Base-by-base conservation (phyloP, 2,797 vertebrate species). In the Spea hammondii region DNA sequence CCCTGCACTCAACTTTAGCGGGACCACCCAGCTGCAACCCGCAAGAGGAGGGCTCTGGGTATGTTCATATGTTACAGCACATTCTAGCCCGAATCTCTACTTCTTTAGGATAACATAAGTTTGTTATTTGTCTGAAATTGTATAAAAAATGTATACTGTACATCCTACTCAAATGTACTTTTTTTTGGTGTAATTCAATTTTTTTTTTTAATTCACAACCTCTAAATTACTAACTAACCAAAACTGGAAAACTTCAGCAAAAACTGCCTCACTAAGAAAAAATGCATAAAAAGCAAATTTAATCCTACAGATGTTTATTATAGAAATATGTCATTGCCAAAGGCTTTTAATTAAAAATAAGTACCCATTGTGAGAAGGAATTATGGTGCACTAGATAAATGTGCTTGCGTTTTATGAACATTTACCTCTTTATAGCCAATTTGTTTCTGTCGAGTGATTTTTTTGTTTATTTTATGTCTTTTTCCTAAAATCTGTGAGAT, bases 311-410 rank as follows among this genome's bases (percentile, higher is more conserved):
- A 79, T 74, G 65, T 79, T 74, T 74, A 79, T 74, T 74, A 79
- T 57, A 69, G 55, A 32, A 74, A 74, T 74, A 8, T 69, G 65
- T 79, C 55, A 53, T 62, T 64, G 78, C 78, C 78, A 62, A 62
- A 73, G 78, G 78, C 62, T 74, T 78, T 74, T 79, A 79, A 79
- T 74, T 74, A 79, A 79, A 79, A 74, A 74, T 74, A 79, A 74
- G 17, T 64, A 74, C 32, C 65, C 57, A 74, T 74, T 64, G 53
- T 69, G 59, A 44, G 47, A 69, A 69, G 46, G 8, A 60, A 64
- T 51, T 74, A 62, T 46, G 32, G 70, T 8, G 66, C 9, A 51
- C 59, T 14, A 46, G 60, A 69, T 48, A 57, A 65, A 72, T 45
- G 65, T 65, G 60, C 60, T 48, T 62, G 47, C 11, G 68, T 65